Evolutionary conservation across 2,888 invertebrate species (phyloP), one percentile per base, ranked within the genome.

Genomic region (Catocala fraxini): DNA sequence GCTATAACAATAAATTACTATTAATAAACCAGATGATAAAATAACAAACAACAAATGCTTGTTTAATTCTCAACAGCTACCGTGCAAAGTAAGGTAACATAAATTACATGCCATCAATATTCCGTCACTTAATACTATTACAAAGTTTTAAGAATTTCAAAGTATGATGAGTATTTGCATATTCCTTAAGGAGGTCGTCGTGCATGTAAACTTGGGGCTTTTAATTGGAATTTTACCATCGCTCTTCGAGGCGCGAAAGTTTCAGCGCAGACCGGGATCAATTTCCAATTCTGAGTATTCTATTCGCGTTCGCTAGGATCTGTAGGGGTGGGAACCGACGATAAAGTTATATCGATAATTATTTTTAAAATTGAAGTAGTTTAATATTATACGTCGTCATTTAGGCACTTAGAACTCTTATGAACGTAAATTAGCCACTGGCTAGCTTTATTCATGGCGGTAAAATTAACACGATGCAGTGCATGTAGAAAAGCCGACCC

Each of bases 241-340:
- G 75, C 77, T 79, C 79, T 77, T 49, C 55, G 53, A 63, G 71
- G 70, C 70, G 72, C 75, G 68, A 82, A 86, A 88, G 80, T 83
- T 87, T 80, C 63, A 65, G 74, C 75, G 77, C 80, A 80, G 67
- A 71, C 81, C 77, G 76, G 81, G 89, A 90, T 90, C 89, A 87
- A 90, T 90, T 90, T 89, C 84, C 88, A 89, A 89, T 90, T 89
- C 88, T 77, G 84, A 86, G 82, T 89, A 85, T 89, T 89, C 87
- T 76, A 77, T 81, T 80, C 85, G 81, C 82, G 79, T 84, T 80
- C 63, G 58, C 75, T 65, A 65, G 64, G 72, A 77, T 62, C 68
- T 65, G 7, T 71, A 77, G 80, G 46, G 82, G 56, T 71, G 85
- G 10, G 59, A 49, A 48, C 25, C 7, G 41, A 42, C 58, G 64